A percentile compares a stretch with the other conserved stretches of the same genome.
phyloP scores from a whole-genome alignment of 1,140 invertebrate genomes.

The Tachypleus tridentatus region DNA sequence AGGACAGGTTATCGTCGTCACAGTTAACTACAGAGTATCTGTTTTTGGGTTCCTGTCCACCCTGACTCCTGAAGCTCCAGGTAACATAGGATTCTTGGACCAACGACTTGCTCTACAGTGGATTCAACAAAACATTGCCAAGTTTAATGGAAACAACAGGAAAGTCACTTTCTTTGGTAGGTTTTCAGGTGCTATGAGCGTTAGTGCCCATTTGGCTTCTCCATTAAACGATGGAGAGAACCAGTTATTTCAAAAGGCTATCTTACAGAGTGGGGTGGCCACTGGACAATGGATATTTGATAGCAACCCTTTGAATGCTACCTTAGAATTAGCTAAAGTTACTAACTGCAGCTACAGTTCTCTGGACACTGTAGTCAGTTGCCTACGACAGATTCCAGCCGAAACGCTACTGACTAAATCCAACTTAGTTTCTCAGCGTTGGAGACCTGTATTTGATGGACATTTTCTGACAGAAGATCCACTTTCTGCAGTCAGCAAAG shows the following conservation, averaged over 20 bases:
- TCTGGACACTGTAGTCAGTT: conserved; percentile 7
- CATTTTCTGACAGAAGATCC: conserved; percentile 16
- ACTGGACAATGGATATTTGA: conserved; percentile 24
- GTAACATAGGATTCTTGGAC: conserved; percentile 83
- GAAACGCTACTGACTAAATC: conserved; percentile 11
- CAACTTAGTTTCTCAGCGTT: conserved; percentile 7
- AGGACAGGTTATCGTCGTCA: conserved; percentile 31
- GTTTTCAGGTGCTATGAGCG: conserved; percentile 27
- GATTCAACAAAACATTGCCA: conserved; percentile 70
- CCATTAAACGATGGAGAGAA: conserved; percentile 10
- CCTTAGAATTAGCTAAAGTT: not conserved
- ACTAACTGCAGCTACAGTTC: conserved; percentile 1
- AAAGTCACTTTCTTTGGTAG: conserved; percentile 73
- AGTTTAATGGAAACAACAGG: conserved; percentile 69
- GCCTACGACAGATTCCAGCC: conserved; percentile 14
- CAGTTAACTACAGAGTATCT: conserved; percentile 33
- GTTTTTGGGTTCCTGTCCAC: conserved; percentile 82
- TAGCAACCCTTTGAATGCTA: conserved; percentile 11
- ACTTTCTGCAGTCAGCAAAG: conserved; percentile 9
- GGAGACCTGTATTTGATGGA: conserved; percentile 20
- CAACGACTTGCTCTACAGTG: conserved; percentile 74
- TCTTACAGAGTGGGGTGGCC: conserved; percentile 26
- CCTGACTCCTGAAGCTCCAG: conserved; percentile 53
- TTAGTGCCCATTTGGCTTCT: conserved; percentile 23
- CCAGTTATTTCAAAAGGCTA: conserved; percentile 22